Evolutionary conservation across 2,797 vertebrate species (phyloP).

Genomic region (Micromesistius poutassou): DNA sequence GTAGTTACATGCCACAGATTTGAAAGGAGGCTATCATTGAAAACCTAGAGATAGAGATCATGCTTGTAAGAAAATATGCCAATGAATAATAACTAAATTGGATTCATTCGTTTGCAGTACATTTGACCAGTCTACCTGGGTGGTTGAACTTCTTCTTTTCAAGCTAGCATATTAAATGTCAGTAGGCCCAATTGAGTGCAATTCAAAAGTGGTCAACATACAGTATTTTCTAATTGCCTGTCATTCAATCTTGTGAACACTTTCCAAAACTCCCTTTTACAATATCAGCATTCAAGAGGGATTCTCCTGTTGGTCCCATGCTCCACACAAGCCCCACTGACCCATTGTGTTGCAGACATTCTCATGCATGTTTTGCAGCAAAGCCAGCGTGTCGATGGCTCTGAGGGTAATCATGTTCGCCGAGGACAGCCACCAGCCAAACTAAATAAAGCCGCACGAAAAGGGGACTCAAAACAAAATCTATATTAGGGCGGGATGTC

Average conservation of each 20-base stretch:
- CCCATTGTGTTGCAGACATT: constrained; percentile 74
- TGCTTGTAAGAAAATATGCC: neutral
- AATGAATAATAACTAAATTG: neutral
- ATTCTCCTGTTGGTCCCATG: constrained; percentile 47
- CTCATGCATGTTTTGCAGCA: constrained; percentile 73
- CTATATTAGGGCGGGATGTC: constrained; percentile 11
- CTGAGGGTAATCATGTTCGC: constrained; percentile 72
- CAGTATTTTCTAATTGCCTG: neutral
- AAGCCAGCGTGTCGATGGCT: constrained; percentile 61
- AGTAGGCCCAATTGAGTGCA: neutral
- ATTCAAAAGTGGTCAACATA: neutral
- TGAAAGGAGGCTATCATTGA: constrained; percentile 65
- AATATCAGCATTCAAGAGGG: constrained; percentile 54
- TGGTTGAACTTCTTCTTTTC: neutral
- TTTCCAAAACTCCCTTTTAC: constrained; percentile 17
- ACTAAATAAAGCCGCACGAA: constrained; percentile 39
- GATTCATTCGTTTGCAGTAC: neutral
- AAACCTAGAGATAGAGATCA: constrained; percentile 1
- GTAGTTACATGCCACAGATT: constrained; percentile 46
- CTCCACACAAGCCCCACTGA: constrained; percentile 64
- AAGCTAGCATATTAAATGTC: neutral
- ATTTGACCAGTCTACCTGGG: neutral
- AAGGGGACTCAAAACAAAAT: constrained; percentile 37
- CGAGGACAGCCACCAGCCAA: constrained; percentile 62
- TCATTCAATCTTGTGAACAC: neutral